These are phyloP conservation scores for Drosophila lowei DNA, from an alignment of 1,140 invertebrate genomes.

Conservation along the genomic window DNA sequence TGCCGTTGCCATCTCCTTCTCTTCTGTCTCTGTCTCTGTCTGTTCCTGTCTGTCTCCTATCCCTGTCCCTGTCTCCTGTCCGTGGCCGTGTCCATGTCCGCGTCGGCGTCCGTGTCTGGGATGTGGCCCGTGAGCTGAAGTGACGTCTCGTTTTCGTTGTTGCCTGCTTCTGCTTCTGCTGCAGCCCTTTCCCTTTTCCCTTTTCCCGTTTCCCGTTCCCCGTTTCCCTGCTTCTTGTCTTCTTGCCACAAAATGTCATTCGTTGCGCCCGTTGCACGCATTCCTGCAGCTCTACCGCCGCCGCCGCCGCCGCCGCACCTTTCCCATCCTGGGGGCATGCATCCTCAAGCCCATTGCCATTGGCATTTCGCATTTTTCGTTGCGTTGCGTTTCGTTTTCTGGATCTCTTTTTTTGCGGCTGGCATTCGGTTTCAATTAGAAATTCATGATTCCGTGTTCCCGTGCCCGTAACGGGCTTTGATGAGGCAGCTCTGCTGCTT, in stretches of 20 bases:
- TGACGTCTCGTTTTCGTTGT: constrained; percentile 37
- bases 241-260: constrained; percentile 51
- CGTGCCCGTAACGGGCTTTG: constrained; percentile 28
- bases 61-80: constrained; percentile 10
- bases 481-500: constrained; percentile 35
- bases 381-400: constrained; percentile 11
- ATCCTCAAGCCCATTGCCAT: constrained; percentile 1
- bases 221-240: constrained; percentile 1
- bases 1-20: background rate
- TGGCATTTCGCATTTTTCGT: constrained; percentile 23
- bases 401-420: constrained; percentile 8
- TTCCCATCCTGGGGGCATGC: background rate
- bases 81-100: background rate
- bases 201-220: constrained; percentile 7
- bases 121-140: constrained; percentile 25
- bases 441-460: constrained; percentile 52
- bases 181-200: background rate
- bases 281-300: constrained; percentile 32
- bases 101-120: constrained; percentile 14
- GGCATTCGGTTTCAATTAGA: constrained; percentile 47
- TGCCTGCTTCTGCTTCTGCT: background rate
- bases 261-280: constrained; percentile 56
- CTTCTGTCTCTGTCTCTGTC: background rate
- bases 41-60: constrained; percentile 2
- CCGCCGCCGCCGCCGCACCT: background rate